Conservation (phyloP, 2,888 invertebrate genomes). For the Hemistola chrysoprasaria region DNA sequence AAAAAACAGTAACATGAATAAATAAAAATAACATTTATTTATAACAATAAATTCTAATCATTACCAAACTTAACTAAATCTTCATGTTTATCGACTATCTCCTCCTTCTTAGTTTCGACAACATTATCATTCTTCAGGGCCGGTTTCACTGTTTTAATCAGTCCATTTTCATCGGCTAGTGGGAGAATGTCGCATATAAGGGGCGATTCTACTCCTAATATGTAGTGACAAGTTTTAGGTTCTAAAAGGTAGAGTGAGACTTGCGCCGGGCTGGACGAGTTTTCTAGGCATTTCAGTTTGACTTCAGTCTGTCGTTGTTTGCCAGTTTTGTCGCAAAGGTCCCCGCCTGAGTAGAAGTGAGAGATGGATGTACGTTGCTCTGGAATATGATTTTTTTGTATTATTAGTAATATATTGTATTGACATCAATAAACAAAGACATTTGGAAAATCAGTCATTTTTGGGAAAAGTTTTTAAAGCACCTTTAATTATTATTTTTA, state of each 20-base stretch:
- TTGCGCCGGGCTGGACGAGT: slow-evolving; percentile 87
- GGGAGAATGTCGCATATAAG: slow-evolving; percentile 93
- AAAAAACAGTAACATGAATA: slow-evolving; percentile 16
- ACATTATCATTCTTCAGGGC: slow-evolving; percentile 33
- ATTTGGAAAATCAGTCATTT: no score
- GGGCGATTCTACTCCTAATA: slow-evolving; percentile 96
- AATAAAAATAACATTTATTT: slow-evolving; percentile 30
- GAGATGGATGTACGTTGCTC: slow-evolving; percentile 87
- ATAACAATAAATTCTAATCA: slow-evolving; percentile 52
- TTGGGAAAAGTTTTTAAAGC: no score
- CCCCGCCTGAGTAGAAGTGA: slow-evolving; percentile 94
- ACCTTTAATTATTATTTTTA: no score
- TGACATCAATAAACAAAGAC: no score
- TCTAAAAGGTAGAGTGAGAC: slow-evolving; percentile 95
- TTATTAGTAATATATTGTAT: no score
- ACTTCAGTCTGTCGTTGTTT: slow-evolving; percentile 92
- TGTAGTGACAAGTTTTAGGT: slow-evolving; percentile 96
- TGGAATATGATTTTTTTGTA: slow-evolving; percentile 34
- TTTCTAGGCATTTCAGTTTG: slow-evolving; percentile 89
- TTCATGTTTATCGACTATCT: slow-evolving; percentile 36
- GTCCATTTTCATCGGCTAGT: slow-evolving; percentile 90
- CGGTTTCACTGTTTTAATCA: slow-evolving; percentile 62
- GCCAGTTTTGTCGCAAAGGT: slow-evolving; percentile 92
- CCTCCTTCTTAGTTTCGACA: slow-evolving; percentile 36
- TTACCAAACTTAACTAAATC: slow-evolving; percentile 48